phyloP scores from a whole-genome alignment of 2,888 invertebrate species.

The Plemyria rubiginata region DNA sequence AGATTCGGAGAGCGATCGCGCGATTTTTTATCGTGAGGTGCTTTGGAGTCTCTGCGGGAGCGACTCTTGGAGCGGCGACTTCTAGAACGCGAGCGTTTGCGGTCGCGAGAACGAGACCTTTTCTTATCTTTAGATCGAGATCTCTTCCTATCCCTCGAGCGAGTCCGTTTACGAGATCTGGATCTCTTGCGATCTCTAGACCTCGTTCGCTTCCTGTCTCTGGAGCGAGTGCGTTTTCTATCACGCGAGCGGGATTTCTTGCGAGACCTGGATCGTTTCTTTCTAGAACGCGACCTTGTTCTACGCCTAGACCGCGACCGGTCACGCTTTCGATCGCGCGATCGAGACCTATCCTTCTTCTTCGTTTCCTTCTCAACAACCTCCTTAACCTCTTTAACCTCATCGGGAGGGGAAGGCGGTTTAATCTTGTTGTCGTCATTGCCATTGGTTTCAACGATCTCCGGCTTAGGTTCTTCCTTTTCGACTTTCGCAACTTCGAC shows the following conservation, averaged over 20 bases:
- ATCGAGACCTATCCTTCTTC: constrained; percentile 77
- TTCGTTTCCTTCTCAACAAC: constrained; percentile 59
- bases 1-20: constrained; percentile 70
- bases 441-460: constrained; percentile 66
- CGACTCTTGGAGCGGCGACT: constrained; percentile 75
- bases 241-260: constrained; percentile 70
- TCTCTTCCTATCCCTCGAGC: constrained; percentile 78
- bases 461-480: constrained; percentile 61
- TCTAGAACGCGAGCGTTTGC: constrained; percentile 74
- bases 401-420: constrained; percentile 23
- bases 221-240: constrained; percentile 73
- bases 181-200: constrained; percentile 86
- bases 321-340: constrained; percentile 75
- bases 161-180: constrained; percentile 77
- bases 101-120: constrained; percentile 72
- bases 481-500: constrained; percentile 45
- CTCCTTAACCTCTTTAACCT: constrained; percentile 56
- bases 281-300: constrained; percentile 83
- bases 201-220: constrained; percentile 84
- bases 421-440: constrained; percentile 60
- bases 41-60: constrained; percentile 73
- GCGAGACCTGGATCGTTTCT: constrained; percentile 80
- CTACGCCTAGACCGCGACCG: constrained; percentile 86
- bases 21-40: constrained; percentile 68
- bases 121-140: constrained; percentile 78